Conservation (phyloP, 2,888 invertebrate species). For the Lysandra bellargus region DNA sequence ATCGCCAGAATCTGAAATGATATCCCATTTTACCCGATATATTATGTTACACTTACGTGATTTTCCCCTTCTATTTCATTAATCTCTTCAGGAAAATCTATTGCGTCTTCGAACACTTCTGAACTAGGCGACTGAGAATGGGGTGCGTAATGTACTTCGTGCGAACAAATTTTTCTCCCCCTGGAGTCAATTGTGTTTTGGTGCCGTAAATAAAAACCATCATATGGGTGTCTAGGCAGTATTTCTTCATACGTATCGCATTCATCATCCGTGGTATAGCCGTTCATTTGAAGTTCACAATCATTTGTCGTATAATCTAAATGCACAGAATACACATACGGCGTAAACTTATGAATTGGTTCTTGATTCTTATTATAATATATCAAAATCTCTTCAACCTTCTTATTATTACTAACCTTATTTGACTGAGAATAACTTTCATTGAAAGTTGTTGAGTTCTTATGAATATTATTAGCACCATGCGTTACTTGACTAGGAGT, state of each 20-base stretch:
- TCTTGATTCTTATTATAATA: slow-evolving; percentile 39
- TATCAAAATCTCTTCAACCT: slow-evolving; percentile 32
- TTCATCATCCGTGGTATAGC: slow-evolving; percentile 56
- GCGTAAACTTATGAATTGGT: slow-evolving; percentile 41
- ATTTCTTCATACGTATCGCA: slow-evolving; percentile 57
- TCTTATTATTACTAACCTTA: neutral
- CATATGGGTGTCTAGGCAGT: slow-evolving; percentile 73
- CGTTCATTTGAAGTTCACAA: slow-evolving; percentile 52
- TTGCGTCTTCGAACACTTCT: slow-evolving; percentile 47
- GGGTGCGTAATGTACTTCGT: slow-evolving; percentile 63
- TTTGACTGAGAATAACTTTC: neutral
- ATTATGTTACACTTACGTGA: slow-evolving; percentile 58
- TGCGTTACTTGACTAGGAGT: slow-evolving; percentile 6
- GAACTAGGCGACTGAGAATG: slow-evolving; percentile 58
- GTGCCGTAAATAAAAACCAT: slow-evolving; percentile 73
- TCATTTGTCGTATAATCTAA: slow-evolving; percentile 50
- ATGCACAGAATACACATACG: slow-evolving; percentile 52
- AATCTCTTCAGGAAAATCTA: slow-evolving; percentile 42
- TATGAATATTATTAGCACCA: neutral
- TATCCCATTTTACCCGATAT: slow-evolving; percentile 26
- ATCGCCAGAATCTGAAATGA: slow-evolving; percentile 23
- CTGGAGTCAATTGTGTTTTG: slow-evolving; percentile 61
- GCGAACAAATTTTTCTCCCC: slow-evolving; percentile 69
- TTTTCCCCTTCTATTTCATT: slow-evolving; percentile 48
- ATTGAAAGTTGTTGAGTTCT: neutral